These are phyloP conservation scores for Hystrix brachyura DNA, from an alignment of 2,113 vertebrate genomes.

Conservation along the genomic window DNA sequence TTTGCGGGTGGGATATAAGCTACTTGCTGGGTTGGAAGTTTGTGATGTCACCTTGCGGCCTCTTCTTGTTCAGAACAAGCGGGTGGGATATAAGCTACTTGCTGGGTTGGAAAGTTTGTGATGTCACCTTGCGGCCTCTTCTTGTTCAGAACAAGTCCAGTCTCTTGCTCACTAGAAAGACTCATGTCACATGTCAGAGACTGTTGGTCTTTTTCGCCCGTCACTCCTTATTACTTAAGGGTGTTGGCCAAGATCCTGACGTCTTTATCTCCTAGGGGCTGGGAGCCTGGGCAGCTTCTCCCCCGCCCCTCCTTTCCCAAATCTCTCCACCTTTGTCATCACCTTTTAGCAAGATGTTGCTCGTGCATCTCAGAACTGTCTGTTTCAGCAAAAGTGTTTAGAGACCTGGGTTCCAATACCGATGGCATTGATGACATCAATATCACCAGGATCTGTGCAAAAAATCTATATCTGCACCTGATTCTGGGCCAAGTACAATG, in stretches of 20 bases:
- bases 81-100: background rate
- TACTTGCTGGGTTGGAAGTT: background rate
- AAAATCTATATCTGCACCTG: background rate
- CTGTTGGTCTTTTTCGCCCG: constrained; percentile 33
- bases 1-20: background rate
- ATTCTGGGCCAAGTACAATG: background rate
- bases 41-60: constrained; percentile 3
- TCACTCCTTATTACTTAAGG: constrained; percentile 57
- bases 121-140: constrained; percentile 26
- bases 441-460: background rate
- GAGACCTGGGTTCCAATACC: background rate
- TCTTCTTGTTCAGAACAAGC: too few relatives aligned
- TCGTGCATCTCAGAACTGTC: background rate
- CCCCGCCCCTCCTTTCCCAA: background rate
- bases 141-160: constrained; percentile 24
- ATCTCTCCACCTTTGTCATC: background rate
- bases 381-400: background rate
- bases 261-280: background rate
- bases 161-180: constrained; percentile 54
- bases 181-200: background rate
- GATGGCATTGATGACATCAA: background rate
- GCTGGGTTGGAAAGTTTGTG: background rate
- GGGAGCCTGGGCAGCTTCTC: background rate
- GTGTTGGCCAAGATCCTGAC: constrained; percentile 36
- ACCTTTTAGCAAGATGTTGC: background rate